Evolutionary conservation across 2,888 invertebrate species (phyloP).

Genomic region (Polydrusus tereticollis): DNA sequence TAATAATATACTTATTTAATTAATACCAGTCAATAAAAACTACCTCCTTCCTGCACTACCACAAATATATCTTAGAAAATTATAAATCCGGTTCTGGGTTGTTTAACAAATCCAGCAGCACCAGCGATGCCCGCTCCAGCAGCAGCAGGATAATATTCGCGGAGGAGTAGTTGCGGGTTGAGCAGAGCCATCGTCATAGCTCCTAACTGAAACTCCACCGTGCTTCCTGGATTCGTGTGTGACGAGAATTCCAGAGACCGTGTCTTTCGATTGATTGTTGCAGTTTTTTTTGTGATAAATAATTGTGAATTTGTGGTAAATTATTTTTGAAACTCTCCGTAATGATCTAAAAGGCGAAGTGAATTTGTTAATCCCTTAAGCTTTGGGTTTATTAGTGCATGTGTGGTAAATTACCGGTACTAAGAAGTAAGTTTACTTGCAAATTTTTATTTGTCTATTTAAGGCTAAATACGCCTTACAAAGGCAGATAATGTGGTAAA

Average conservation of each 20-base stretch:
- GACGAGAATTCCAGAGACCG: background rate
- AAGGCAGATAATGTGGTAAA: too few species aligned
- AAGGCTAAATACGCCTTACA: background rate
- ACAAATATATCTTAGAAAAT: too few species aligned
- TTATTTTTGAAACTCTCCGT: constrained; percentile 1
- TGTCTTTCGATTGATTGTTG: constrained; percentile 28
- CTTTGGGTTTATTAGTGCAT: too few species aligned
- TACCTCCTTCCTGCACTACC: too few species aligned
- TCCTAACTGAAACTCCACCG: constrained; percentile 15
- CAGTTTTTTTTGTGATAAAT: background rate
- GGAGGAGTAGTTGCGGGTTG: constrained; percentile 34
- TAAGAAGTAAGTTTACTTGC: background rate
- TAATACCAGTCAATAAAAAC: too few species aligned
- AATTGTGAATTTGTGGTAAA: background rate
- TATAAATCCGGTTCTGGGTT: background rate
- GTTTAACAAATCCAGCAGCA: constrained; percentile 17
- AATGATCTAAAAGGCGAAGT: background rate
- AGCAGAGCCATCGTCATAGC: constrained; percentile 14
- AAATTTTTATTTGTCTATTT: background rate
- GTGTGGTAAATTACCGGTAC: background rate
- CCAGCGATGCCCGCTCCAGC: constrained; percentile 9
- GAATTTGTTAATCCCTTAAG: background rate
- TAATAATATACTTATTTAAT: too few species aligned
- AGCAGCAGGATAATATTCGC: constrained; percentile 39
- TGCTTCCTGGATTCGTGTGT: background rate